phyloP scores from a whole-genome alignment of 2,888 invertebrate species.

The Sinopyrophorus schimmeli region DNA sequence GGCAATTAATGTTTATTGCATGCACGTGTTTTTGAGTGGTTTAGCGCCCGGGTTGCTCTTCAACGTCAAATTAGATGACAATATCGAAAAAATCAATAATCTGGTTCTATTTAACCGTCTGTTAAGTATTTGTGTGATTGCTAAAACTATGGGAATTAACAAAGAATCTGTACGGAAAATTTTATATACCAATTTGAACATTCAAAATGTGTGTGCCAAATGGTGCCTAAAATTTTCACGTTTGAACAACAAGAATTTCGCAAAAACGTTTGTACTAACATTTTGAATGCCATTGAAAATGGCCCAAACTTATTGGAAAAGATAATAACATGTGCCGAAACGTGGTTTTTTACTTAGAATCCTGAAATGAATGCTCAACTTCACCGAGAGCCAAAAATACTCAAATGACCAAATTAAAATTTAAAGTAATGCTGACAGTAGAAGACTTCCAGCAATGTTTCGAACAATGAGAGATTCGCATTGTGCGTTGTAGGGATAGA shows the following conservation, averaged over 20 bases:
- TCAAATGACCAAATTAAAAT: conserved; percentile 16
- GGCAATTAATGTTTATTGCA: conserved; percentile 9
- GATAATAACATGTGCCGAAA: conserved; percentile 13
- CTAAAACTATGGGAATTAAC: conserved; percentile 8
- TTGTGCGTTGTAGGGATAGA: neutral
- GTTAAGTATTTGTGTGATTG: conserved; percentile 15
- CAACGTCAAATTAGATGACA: conserved; percentile 25
- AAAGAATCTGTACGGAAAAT: conserved; percentile 5
- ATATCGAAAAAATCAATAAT: conserved; percentile 30
- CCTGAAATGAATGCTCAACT: no score
- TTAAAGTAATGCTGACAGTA: conserved; percentile 22
- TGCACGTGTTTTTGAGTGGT: conserved; percentile 22
- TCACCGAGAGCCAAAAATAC: conserved; percentile 14
- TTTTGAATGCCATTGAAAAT: conserved; percentile 22
- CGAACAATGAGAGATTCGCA: conserved; percentile 23
- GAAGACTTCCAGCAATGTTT: conserved; percentile 31
- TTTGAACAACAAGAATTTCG: conserved; percentile 13
- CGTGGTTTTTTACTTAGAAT: conserved; percentile 16
- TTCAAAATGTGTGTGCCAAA: neutral
- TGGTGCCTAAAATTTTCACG: no score
- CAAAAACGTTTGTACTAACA: conserved; percentile 12
- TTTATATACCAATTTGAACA: conserved; percentile 1
- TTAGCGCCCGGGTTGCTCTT: conserved; percentile 23
- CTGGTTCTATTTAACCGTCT: conserved; percentile 25
- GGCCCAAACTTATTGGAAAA: conserved; percentile 19